phyloP scores from a whole-genome alignment of 2,888 invertebrate species.

The Chrysopilus asiliformis region DNA sequence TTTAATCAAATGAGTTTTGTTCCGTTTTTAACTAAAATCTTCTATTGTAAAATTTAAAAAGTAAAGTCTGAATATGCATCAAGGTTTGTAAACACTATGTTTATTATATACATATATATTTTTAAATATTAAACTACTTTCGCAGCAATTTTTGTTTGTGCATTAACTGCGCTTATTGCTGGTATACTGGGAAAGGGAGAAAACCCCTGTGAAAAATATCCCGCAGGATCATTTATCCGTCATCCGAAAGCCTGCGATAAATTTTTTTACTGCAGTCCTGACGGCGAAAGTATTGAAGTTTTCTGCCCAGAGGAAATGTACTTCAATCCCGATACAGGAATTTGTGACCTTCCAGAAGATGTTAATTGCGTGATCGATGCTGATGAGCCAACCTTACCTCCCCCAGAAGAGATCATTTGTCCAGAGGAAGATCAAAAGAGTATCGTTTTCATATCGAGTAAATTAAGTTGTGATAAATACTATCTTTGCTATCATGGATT shows the following conservation, averaged over 20 bases:
- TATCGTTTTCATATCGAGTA: constrained; percentile 25
- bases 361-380: constrained; percentile 18
- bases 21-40: too few relatives aligned
- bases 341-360: constrained; percentile 27
- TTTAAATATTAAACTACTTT: too few relatives aligned
- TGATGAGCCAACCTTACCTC: background rate
- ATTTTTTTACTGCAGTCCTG: constrained; percentile 26
- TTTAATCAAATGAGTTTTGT: too few relatives aligned
- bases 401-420: constrained; percentile 5
- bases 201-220: constrained; percentile 19
- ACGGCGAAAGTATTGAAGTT: constrained; percentile 24
- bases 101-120: too few relatives aligned
- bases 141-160: too few relatives aligned
- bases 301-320: constrained; percentile 30
- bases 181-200: too few relatives aligned
- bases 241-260: constrained; percentile 25
- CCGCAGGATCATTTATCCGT: constrained; percentile 27
- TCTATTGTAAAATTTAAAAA: too few relatives aligned
- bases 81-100: too few relatives aligned
- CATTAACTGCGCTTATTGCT: too few relatives aligned
- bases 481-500: constrained; percentile 32
- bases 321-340: constrained; percentile 26
- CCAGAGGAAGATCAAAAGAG: constrained; percentile 6
- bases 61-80: too few relatives aligned
- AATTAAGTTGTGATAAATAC: constrained; percentile 24